phyloP scores from a whole-genome alignment of 2,888 invertebrate genomes.

The Linyphia triangularis region DNA sequence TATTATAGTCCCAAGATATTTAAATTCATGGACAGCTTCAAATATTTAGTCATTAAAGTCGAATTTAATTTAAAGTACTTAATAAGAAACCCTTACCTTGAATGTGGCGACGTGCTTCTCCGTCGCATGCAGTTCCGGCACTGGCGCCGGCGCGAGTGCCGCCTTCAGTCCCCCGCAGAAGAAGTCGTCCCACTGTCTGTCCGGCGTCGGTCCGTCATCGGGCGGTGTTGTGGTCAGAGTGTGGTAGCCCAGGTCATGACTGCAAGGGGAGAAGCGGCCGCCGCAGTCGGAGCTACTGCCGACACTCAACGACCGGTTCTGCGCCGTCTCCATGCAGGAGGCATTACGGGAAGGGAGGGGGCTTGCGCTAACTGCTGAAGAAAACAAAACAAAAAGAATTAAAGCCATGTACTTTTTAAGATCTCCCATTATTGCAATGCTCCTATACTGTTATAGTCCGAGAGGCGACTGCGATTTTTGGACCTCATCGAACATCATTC shows the following conservation, averaged over 20 bases:
- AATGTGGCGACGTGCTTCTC: constrained; percentile 68
- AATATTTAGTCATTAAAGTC: too few species aligned
- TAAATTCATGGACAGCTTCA: too few species aligned
- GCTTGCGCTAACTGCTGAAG: constrained; percentile 36
- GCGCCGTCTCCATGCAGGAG: constrained; percentile 41
- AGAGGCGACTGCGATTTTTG: too few species aligned
- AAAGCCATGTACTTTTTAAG: background rate
- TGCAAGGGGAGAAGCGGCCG: constrained; percentile 83
- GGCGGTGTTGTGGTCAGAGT: constrained; percentile 83
- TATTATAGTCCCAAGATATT: too few species aligned
- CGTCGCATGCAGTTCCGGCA: constrained; percentile 50
- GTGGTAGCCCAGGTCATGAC: constrained; percentile 92
- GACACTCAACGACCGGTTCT: constrained; percentile 6
- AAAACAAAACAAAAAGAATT: constrained; percentile 1
- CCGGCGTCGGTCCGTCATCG: constrained; percentile 2
- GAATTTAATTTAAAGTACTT: too few species aligned
- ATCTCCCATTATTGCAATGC: background rate
- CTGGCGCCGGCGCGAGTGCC: constrained; percentile 15
- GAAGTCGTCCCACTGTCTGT: background rate
- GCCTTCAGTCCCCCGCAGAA: constrained; percentile 21
- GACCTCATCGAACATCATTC: too few species aligned
- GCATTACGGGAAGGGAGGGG: constrained; percentile 37
- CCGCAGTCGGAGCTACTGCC: constrained; percentile 29
- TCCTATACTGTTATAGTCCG: too few species aligned
- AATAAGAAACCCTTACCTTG: constrained; percentile 47